These are phyloP conservation scores for Wiebesia pumilae DNA, from an alignment of 1,140 invertebrate genomes.

Conservation along the genomic window DNA sequence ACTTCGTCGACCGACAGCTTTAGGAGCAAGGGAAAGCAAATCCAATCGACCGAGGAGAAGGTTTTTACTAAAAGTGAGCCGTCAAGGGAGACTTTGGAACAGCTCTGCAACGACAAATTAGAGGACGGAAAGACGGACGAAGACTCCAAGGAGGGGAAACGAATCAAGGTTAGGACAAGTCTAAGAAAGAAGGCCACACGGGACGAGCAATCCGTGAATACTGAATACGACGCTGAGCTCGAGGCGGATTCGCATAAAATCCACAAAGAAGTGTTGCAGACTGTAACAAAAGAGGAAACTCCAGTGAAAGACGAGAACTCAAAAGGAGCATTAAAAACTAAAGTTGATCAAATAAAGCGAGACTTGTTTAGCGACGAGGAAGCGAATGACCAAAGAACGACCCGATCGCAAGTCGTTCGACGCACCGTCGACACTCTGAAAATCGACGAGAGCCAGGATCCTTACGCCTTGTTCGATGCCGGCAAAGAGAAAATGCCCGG, in stretches of 20 bases:
- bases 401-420: constrained; percentile 51
- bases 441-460: constrained; percentile 11
- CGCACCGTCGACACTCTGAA: constrained; percentile 6
- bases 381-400: constrained; percentile 61
- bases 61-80: background rate
- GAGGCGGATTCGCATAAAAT: background rate
- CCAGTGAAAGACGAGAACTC: constrained; percentile 33
- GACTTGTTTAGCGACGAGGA: constrained; percentile 72
- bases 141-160: background rate
- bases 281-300: background rate
- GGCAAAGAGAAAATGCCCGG: constrained; percentile 59
- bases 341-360: constrained; percentile 69
- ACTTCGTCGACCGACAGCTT: constrained; percentile 18
- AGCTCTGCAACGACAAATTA: background rate
- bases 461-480: background rate
- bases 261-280: background rate
- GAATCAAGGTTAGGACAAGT: constrained; percentile 9
- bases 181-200: constrained; percentile 23
- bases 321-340: constrained; percentile 58
- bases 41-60: background rate
- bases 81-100: background rate
- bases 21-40: constrained; percentile 1
- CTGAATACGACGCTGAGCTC: background rate
- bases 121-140: constrained; percentile 3
- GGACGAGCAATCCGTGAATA: constrained; percentile 5